Evolutionary conservation across 2,888 invertebrate genomes (phyloP).

Genomic region (Adineta ricciae): DNA sequence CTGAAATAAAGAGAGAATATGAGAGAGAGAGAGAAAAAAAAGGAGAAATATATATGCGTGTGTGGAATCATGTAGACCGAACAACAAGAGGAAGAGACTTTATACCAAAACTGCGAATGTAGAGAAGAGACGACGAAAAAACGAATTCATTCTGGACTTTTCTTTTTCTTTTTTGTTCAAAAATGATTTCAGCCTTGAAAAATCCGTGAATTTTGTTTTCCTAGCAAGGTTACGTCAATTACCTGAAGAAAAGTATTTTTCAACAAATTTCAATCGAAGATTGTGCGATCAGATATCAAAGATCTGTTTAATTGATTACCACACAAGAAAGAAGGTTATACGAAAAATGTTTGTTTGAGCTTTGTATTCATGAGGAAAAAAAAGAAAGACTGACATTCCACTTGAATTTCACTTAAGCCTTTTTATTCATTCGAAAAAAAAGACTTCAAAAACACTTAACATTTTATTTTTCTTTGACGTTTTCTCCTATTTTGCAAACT

Average conservation of each 20-base stretch:
- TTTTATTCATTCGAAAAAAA: background rate
- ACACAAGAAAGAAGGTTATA: background rate
- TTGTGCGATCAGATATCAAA: background rate
- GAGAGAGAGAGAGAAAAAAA: background rate
- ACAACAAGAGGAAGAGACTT: background rate
- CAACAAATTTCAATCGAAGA: no score
- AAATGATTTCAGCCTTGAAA: background rate
- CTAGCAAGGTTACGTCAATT: background rate
- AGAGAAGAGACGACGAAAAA: background rate
- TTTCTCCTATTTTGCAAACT: background rate
- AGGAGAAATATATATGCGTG: background rate
- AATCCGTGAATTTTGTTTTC: background rate
- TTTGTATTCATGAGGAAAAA: background rate
- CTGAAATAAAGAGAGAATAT: background rate
- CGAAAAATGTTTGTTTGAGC: background rate
- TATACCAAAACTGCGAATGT: background rate
- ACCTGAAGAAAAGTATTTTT: background rate
- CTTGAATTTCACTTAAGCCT: background rate
- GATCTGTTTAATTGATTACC: background rate
- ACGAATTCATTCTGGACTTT: background rate
- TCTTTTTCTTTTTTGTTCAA: background rate
- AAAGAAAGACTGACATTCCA: background rate
- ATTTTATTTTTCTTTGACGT: background rate
- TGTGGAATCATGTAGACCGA: background rate
- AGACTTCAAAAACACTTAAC: background rate